These are phyloP conservation scores for Heterodera schachtii DNA, from an alignment of 1,140 invertebrate species.

Conservation along the genomic window DNA sequence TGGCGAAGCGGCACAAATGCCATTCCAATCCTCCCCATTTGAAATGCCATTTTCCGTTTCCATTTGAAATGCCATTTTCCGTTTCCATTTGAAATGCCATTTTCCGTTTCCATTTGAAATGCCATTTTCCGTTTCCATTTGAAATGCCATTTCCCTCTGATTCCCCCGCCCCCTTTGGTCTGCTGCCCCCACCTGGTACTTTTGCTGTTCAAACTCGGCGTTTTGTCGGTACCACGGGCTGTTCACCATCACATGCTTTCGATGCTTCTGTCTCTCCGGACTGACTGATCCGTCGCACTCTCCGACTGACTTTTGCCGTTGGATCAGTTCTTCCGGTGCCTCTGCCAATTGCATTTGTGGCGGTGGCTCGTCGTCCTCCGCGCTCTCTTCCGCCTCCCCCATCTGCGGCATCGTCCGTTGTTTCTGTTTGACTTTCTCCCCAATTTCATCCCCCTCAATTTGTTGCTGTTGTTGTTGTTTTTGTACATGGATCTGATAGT, in stretches of 20 bases:
- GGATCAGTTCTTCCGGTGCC: slow-evolving; percentile 6
- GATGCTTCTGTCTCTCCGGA: slow-evolving; percentile 7
- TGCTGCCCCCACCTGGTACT: not conserved
- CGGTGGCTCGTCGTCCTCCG: slow-evolving; percentile 3
- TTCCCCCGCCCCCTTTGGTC: not conserved
- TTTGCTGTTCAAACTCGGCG: not conserved
- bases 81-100: no score
- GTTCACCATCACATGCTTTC: not conserved
- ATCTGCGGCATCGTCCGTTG: not conserved
- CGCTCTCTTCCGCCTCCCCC: not conserved
- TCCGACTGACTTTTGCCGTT: slow-evolving; percentile 6
- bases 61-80: no score
- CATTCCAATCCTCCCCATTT: no score
- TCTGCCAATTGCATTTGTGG: slow-evolving; percentile 19
- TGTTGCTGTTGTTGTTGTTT: not conserved
- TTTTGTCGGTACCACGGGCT: not conserved
- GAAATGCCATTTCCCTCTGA: no score
- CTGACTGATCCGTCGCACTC: not conserved
- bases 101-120: no score
- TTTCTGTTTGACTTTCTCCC: not conserved
- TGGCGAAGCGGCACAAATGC: no score
- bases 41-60: no score
- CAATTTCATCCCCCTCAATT: not conserved
- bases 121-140: no score
- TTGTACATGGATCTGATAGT: slow-evolving; percentile 18